Conservation (phyloP, 37 sponge, comb jelly and placozoan genomes). For the Corticium candelabrum region DNA sequence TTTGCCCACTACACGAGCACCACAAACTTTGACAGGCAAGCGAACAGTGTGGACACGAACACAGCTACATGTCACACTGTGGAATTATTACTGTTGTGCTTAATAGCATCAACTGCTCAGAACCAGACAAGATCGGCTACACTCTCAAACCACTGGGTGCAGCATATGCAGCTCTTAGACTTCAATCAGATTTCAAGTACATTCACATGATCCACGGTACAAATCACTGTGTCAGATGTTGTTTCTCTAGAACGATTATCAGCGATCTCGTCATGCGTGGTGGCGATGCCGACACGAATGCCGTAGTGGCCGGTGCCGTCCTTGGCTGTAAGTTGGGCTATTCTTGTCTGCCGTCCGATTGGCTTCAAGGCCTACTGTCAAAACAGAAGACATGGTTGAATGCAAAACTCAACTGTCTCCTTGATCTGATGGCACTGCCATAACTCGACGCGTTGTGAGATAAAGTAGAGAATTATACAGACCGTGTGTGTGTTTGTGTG, state of each 20-base stretch:
- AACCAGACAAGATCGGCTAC: not conserved
- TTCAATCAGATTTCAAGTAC: not conserved
- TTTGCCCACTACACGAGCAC: not conserved
- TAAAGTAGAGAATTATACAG: no score
- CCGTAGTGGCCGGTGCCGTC: slow-evolving; percentile 1
- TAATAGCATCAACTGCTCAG: not conserved
- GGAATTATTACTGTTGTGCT: not conserved
- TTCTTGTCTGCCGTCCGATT: slow-evolving; percentile 7
- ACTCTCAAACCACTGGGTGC: slow-evolving; percentile 7
- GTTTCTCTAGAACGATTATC: not conserved
- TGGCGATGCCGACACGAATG: slow-evolving; percentile 11
- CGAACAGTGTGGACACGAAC: not conserved
- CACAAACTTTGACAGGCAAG: not conserved
- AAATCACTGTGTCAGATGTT: not conserved
- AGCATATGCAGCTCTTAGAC: not conserved
- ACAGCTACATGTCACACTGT: no score
- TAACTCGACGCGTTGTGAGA: no score
- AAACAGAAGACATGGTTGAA: not conserved
- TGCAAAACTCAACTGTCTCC: not conserved
- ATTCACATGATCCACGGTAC: no score
- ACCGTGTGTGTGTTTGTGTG: no score
- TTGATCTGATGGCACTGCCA: slow-evolving; percentile 8
- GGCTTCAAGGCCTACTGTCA: slow-evolving; percentile 2
- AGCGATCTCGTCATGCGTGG: not conserved
- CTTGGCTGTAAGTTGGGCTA: slow-evolving; percentile 1